Base-by-base conservation (phyloP, 2,888 invertebrate genomes). In the Hylaea fasciaria region DNA sequence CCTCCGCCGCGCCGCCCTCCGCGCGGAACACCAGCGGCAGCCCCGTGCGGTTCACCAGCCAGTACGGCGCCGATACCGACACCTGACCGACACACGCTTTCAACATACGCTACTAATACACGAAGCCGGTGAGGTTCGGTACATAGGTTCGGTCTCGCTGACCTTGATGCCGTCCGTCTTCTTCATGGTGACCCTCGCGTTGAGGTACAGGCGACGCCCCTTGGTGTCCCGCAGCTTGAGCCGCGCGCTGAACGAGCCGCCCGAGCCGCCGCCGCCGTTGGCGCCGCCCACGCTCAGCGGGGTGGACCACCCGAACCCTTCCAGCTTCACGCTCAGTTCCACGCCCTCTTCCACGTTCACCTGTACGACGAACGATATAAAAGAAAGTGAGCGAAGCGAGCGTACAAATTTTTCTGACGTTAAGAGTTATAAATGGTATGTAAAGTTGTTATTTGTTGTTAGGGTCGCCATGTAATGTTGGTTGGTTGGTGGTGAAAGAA, bases 41-140 rank as follows among this genome's bases (percentile, higher is more conserved):
- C 0, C 99, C 99, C 7, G 98, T 97, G 86, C 97, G 97, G 92
- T 99, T 99, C 61, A 99, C 95, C 69, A 99, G 94, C 99, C 99
- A 99, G 90, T 96, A 98, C 2, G 97, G 96, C 2, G 97, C 96
- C 49, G 95, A 96, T 28, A 98, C 93, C 16, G 94, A 94, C 71
- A 97, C 93, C 94, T 95, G 80, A 97, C 93, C 94, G 29, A 28
- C 44, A 22, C 17, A 12, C 14, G 12, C 43, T 11, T 35, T 11
- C n/a, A 35, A 2, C 35, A 35, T 8, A 37, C 11, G 4, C 37
- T 0, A 37, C 12, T 11, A 11, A 8, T 8, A n/a, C n/a, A n/a
- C n/a, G n/a, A n/a, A n/a, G 35, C 35, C 9, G 3, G 22, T 22
- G 22, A 2, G 22, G 22, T 22, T 22, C 22, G 2, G 22, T 22